These are phyloP conservation scores for Drosophila ogumai DNA, from an alignment of 1,140 invertebrate genomes.

Conservation along the genomic window DNA sequence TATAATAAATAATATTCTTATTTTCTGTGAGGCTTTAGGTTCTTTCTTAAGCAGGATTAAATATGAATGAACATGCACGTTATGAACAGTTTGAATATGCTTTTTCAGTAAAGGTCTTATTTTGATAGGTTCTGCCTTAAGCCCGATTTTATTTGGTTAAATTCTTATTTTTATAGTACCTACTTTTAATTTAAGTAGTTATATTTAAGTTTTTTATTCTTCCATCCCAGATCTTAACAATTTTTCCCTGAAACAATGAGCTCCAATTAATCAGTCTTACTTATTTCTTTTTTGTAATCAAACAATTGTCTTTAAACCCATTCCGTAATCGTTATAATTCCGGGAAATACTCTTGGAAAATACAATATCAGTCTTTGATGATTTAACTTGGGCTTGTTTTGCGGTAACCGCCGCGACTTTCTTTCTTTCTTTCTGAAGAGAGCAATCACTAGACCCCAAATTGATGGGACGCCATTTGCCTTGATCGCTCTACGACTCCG, in stretches of 20 bases:
- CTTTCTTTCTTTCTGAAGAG: constrained; percentile 18
- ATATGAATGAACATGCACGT: no score
- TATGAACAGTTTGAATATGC: no score
- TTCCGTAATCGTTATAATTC: constrained; percentile 17
- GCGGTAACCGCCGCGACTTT: constrained; percentile 13
- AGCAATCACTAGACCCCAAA: constrained; percentile 41
- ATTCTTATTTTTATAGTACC: no score
- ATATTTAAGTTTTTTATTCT: neutral
- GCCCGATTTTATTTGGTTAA: no score
- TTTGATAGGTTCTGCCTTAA: neutral
- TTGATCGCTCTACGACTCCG: constrained; percentile 14
- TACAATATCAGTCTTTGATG: constrained; percentile 4
- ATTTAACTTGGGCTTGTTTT: constrained; percentile 33
- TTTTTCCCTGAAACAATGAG: neutral
- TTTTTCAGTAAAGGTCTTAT: neutral
- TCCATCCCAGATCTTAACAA: neutral
- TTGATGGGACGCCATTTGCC: constrained; percentile 50
- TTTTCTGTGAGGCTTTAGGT: no score
- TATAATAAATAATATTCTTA: no score
- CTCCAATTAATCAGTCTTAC: neutral
- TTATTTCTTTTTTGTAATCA: neutral
- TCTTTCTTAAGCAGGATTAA: no score
- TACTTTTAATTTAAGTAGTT: neutral
- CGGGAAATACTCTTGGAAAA: constrained; percentile 13
- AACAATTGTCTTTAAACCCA: constrained; percentile 6